A percentile compares a stretch with the other conserved stretches of the same genome.
Evolutionary conservation across 2,888 invertebrate species (phyloP).

Genomic region (Neria commutata): DNA sequence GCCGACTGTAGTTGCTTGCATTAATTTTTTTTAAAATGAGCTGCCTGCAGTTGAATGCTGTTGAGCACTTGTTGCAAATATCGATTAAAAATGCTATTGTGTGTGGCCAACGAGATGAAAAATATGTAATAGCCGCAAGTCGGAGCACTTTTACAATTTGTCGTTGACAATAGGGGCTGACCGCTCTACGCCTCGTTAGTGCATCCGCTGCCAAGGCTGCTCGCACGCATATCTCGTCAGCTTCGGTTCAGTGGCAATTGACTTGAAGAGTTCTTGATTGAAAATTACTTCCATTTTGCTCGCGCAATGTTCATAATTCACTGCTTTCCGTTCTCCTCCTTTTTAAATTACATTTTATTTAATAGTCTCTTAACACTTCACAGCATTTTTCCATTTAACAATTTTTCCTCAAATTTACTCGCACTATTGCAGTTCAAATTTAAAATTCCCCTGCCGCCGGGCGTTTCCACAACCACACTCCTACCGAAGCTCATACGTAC

Average conservation of each 20-base stretch:
- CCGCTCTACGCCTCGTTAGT: too few relatives aligned
- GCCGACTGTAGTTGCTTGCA: too few relatives aligned
- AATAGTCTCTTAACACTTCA: too few relatives aligned
- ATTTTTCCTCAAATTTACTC: neutral
- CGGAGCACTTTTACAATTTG: too few relatives aligned
- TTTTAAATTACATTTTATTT: neutral
- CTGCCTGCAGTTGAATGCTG: too few relatives aligned
- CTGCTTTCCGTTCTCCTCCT: neutral
- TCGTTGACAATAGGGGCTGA: too few relatives aligned
- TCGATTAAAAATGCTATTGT: constrained; percentile 40
- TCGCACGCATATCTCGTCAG: too few relatives aligned
- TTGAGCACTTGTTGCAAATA: constrained; percentile 54
- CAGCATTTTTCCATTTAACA: too few relatives aligned
- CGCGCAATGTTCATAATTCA: constrained; percentile 10
- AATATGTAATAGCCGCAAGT: too few relatives aligned
- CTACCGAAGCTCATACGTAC: constrained; percentile 86
- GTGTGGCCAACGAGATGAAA: neutral
- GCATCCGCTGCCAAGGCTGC: too few relatives aligned
- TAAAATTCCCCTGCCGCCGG: constrained; percentile 61
- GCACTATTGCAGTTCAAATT: constrained; percentile 61
- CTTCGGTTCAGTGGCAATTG: constrained; percentile 25
- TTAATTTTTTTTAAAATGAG: too few relatives aligned
- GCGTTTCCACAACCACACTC: constrained; percentile 67
- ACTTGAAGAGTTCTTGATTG: constrained; percentile 38
- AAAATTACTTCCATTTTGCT: too few relatives aligned